Evolutionary conservation across 35 echinoderm and acorn worm genomes (phyloP).

Genomic region (Ophiothrix spiculata): DNA sequence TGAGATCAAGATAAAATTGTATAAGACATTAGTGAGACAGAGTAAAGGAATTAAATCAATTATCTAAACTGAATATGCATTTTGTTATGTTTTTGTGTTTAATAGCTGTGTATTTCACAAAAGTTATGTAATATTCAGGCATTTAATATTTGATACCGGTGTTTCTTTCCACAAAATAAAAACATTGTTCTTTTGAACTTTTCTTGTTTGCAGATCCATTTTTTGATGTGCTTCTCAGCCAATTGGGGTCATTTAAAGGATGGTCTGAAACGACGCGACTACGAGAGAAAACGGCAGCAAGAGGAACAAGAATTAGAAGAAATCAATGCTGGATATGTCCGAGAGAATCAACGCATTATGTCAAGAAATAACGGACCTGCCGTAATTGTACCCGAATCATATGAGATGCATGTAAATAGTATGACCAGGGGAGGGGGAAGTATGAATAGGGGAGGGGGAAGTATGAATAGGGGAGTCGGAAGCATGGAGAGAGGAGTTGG

Average conservation of each 20-base stretch:
- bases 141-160: not conserved
- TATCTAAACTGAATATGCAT: not conserved
- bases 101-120: not conserved
- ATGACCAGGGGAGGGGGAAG: not conserved
- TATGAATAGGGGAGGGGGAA: not conserved
- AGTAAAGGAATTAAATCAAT: not conserved
- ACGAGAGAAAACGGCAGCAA: conserved; percentile 1
- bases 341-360: not conserved
- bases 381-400: not conserved
- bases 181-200: not conserved
- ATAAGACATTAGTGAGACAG: not conserved
- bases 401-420: not conserved
- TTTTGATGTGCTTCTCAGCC: conserved; percentile 43
- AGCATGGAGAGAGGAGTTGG: too few relatives aligned
- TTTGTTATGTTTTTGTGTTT: not conserved
- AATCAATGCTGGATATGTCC: conserved; percentile 7
- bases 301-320: conserved; percentile 40
- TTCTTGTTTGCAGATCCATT: conserved; percentile 22
- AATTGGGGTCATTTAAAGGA: conserved; percentile 35
- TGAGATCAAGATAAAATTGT: too few relatives aligned
- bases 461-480: too few relatives aligned
- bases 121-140: not conserved
- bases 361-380: not conserved
- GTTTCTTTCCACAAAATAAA: not conserved
- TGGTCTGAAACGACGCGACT: conserved; percentile 38